Evolutionary conservation across 2,888 invertebrate species (phyloP), one percentile per base, ranked within the genome.

Genomic region (Fragum fragum): DNA sequence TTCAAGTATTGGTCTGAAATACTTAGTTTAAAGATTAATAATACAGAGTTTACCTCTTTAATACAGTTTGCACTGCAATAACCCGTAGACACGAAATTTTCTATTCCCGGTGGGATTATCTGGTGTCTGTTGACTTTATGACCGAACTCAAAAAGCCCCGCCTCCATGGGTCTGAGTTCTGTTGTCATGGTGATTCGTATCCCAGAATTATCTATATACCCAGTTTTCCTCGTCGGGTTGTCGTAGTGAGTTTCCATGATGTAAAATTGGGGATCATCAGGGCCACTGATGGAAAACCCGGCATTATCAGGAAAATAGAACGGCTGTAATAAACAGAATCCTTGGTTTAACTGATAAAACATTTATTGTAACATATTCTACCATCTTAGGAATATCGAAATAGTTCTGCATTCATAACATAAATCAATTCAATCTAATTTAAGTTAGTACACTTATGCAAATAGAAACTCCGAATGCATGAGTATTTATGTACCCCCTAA

Each of bases 41-140:
- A 39, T 9, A 39, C 39, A 14, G 6, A 39, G 7, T 11, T 14
- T 94, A 98, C 98, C 95, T 96, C 96, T 89, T 96, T 96, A 11
- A 97, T 97, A 90, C 98, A 98, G 36, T 97, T 96, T 0, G 97
- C 96, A 73, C 97, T 97, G 93, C 98, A 98, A 73, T 97, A 97
- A 0, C 68, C 16, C n/a, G 39, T 74, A 0, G 72, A 36, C 55
- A 96, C 96, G 94, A 97, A 98, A 73, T 96, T 95, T 55, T 96
- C 95, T 93, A 97, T 97, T 74, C 96, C 96, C 0, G 98, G 98
- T 2, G 98, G 98, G 32, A 98, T 96, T 0, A 90, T 75, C 42
- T 88, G 88, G n/a, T 97, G 97, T 3, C 97, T 96, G 0, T 98
- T 98, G 0, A 97, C 96, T 14, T 97, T 96, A 16, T 81, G 76